A percentile compares a stretch with the other conserved stretches of the same genome.
These are phyloP conservation scores for Sarcophilus harrisii DNA, from an alignment of 2,797 vertebrate genomes.

Conservation along the genomic window DNA sequence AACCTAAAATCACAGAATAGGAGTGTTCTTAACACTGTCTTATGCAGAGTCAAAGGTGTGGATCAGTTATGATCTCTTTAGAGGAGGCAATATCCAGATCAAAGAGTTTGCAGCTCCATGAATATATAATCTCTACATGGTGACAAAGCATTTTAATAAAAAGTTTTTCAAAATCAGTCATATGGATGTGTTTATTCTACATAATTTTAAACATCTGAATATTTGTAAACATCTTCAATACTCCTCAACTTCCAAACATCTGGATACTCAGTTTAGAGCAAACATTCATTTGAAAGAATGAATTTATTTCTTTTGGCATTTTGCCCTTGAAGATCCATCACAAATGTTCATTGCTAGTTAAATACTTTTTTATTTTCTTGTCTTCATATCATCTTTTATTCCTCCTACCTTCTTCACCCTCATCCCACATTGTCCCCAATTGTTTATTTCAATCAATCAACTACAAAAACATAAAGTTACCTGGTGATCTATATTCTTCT, in stretches of 20 bases:
- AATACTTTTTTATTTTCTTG: background rate
- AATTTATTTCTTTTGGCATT: background rate
- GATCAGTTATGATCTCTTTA: background rate
- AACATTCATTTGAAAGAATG: background rate
- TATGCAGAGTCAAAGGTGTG: background rate
- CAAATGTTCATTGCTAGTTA: background rate
- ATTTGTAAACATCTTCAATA: constrained; percentile 10
- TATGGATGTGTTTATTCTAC: background rate
- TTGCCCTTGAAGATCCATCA: background rate
- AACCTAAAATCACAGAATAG: background rate
- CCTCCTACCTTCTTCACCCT: background rate
- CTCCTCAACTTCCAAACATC: constrained; percentile 1
- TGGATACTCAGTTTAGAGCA: background rate
- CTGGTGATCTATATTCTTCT: background rate
- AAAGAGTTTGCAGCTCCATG: background rate
- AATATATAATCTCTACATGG: background rate
- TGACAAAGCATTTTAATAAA: background rate
- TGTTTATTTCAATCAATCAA: background rate
- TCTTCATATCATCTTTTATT: background rate
- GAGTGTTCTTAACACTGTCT: background rate
- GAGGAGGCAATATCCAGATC: background rate
- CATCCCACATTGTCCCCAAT: background rate
- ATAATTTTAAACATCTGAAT: background rate
- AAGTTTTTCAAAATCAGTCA: background rate
- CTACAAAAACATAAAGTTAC: background rate